Base-by-base conservation (phyloP, 2,888 invertebrate genomes). In the Hyalella azteca region DNA sequence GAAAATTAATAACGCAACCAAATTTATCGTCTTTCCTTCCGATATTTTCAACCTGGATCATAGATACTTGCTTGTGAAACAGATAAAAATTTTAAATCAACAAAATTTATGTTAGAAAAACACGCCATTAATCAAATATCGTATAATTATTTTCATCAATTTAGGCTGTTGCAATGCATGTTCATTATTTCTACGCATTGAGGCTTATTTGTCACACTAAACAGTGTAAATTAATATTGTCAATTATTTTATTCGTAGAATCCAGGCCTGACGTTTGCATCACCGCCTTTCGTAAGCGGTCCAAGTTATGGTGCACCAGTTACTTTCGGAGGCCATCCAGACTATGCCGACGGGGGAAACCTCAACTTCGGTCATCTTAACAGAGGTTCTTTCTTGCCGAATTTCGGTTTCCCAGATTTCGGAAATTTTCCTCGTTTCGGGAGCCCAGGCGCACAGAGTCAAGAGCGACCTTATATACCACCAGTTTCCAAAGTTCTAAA, bases 401-500 rank as follows among this genome's bases (percentile, higher is more conserved):
- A 54, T 54, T 54, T 54, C 26, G 54, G 13, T 3, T 54, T 54
- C 54, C 54, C 54, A 22, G 29, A 54, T 13, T 54, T 54, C 4
- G 54, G 54, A 29, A 54, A 22, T 13, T 54, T 54, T 13, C 54
- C 54, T 11, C 54, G 29, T 11, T 54, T 54, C 26, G 54, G 54
- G 11, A 26, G 9, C 54, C n/a, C n/a, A n/a, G 66, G 36, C 5
- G 5, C 66, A 13, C 66, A 32, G 29, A 29, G 66, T 29, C 7
- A 7, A 19, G 26, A 29, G 4, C 54, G 19, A 5, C 36, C 73
- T 39, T 49, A 75, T 32, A 75, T 75, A n/a, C 79, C 75, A 13
- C 32, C 79, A 11, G 79, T 50, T 0, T 36, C 79, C 9, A 50
- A 66, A 3, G 75, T 75, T 4, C 29, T 79, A 9, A 79, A 79